Evolutionary conservation across 2,113 vertebrate genomes (phyloP).

Genomic region (Ammodytes dubius): DNA sequence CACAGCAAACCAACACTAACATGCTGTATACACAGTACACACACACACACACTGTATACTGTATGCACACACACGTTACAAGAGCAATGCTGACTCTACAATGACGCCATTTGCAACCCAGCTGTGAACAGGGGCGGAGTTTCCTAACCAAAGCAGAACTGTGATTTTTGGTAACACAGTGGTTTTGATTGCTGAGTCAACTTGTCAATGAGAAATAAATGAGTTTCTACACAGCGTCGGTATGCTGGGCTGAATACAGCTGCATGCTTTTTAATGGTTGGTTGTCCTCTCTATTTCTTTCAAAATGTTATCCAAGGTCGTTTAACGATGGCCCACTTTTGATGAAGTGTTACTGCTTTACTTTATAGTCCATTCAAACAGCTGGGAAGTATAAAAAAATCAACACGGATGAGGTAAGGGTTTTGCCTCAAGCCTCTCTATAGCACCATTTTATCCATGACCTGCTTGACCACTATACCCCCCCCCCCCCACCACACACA

Average conservation of each 20-base stretch:
- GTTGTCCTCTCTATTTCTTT: neutral
- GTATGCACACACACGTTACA: neutral
- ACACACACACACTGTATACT: neutral
- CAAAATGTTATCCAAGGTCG: constrained; percentile 15
- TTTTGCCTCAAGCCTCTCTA: constrained; percentile 37
- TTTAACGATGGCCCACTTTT: constrained; percentile 10
- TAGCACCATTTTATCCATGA: constrained; percentile 46
- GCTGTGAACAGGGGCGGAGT: constrained; percentile 4
- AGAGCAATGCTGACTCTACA: constrained; percentile 11
- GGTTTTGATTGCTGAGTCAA: neutral
- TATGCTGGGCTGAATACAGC: neutral
- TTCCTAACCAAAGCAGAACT: constrained; percentile 1
- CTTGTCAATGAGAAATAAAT: neutral
- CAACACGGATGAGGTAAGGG: constrained; percentile 17
- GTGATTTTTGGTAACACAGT: constrained; percentile 2
- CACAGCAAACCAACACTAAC: neutral
- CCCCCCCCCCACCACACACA: neutral
- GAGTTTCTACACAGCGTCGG: neutral
- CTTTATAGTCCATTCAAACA: constrained; percentile 45
- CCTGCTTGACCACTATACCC: constrained; percentile 37
- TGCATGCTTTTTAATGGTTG: neutral
- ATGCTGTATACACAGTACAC: neutral
- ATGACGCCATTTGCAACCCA: constrained; percentile 14
- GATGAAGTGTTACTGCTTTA: constrained; percentile 32
- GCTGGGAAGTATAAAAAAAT: constrained; percentile 29